Conservation (phyloP, 2,797 vertebrate species). For the Morus bassanus region DNA sequence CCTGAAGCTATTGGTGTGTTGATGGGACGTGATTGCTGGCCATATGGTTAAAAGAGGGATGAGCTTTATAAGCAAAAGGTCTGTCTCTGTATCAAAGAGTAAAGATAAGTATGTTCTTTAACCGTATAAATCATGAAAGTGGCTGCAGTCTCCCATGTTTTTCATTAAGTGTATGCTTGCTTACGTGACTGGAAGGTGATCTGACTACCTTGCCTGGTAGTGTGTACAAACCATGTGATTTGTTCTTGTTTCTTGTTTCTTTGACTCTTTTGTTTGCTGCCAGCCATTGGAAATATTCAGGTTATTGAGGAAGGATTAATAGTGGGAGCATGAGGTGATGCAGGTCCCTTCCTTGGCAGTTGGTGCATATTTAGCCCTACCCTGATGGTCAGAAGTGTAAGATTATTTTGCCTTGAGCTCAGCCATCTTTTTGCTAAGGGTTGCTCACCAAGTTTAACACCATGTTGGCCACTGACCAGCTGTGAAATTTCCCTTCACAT, state of each 20-base stretch:
- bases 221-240: fast-evolving
- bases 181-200: not conserved
- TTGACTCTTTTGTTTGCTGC: not conserved
- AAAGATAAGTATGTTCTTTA: not conserved
- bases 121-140: not conserved
- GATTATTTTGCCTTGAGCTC: not conserved
- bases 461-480: not conserved
- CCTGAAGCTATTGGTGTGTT: not conserved
- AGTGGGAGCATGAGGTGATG: not conserved
- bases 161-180: not conserved
- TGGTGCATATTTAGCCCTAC: not conserved
- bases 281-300: not conserved
- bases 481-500: not conserved
- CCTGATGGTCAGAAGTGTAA: not conserved
- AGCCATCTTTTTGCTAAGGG: not conserved
- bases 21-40: not conserved
- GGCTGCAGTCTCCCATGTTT: not conserved
- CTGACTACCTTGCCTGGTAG: not conserved
- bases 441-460: not conserved
- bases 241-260: not conserved
- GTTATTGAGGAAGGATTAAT: not conserved
- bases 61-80: not conserved
- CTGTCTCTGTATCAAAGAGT: not conserved
- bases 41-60: not conserved
- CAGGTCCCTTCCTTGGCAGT: not conserved